Base-by-base conservation (phyloP, 2,888 invertebrate genomes). In the Hydriomena furcata region DNA sequence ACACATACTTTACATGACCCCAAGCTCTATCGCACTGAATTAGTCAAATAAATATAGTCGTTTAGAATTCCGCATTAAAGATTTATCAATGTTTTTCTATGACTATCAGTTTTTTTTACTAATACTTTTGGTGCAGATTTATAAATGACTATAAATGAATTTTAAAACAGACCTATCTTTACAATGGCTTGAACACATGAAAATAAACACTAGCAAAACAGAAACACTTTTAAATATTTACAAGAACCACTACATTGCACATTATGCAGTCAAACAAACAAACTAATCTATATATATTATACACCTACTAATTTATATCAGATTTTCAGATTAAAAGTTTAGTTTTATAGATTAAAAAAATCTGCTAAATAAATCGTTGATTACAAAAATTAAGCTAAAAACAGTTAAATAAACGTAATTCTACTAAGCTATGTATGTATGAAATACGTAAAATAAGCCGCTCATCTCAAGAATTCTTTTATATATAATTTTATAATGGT, bases 161-260 rank as follows among this genome's bases (percentile, higher is more conserved):
- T 17, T 17, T 2, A 17, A 17, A 17, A 17, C 17, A 3, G 17
- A 17, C 17, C 2, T 17, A 4, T 17, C 17, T 17, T 3, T 17
- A 17, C 8, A 7, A 31, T 31, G 11, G 21, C 30, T 23, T 31
- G 31, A 17, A 32, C 36, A 46, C 45, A 35, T 3, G 4, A 17
- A 47, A 48, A 46, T 45, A 21, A 38, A 46, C 40, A 40, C 54
- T 61, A 65, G 63, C 68, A 65, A 68, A 55, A 58, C 59, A 55
- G 37, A 42, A 40, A 40, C 30, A 47, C 51, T 52, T 61, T 8
- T 5, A 60, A 49, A 63, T 68, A 70, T 71, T 64, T 68, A 68
- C 63, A 71, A 46, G 28, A 40, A 48, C 46, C 37, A 10, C 32
- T 51, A 53, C 23, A 58, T 59, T 62, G 55, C 62, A 59, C 60